Evolutionary conservation across 2,797 vertebrate species (phyloP).

Genomic region (Gymnothorax reevesii): DNA sequence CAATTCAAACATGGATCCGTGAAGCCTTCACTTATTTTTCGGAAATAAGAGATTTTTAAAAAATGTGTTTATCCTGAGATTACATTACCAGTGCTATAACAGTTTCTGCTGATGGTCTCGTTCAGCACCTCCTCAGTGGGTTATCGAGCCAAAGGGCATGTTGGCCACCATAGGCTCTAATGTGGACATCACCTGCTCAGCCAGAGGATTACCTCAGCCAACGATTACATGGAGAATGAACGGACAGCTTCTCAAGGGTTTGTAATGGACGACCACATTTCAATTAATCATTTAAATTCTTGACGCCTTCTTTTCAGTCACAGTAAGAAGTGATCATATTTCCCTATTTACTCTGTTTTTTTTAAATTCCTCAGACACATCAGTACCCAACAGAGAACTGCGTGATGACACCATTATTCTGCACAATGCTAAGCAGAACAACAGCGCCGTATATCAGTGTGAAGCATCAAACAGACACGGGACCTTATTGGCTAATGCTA

Average conservation of each 20-base stretch:
- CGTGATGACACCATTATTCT: slow-evolving; percentile 64
- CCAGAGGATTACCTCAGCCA: slow-evolving; percentile 80
- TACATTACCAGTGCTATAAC: neutral
- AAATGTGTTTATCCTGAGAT: neutral
- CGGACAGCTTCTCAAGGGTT: slow-evolving; percentile 77
- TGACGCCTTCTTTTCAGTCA: neutral
- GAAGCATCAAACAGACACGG: slow-evolving; percentile 89
- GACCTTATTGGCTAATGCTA: slow-evolving; percentile 84
- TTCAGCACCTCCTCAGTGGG: slow-evolving; percentile 88
- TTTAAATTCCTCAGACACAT: slow-evolving; percentile 56
- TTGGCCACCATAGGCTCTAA: slow-evolving; percentile 80
- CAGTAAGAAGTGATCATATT: neutral
- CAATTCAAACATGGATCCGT: neutral
- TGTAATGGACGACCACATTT: slow-evolving; percentile 42
- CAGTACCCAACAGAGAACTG: slow-evolving; percentile 60
- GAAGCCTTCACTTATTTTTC: neutral
- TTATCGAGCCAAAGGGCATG: slow-evolving; percentile 77
- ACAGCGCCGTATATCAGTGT: slow-evolving; percentile 92
- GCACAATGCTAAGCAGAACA: slow-evolving; percentile 74
- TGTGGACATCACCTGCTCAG: slow-evolving; percentile 80
- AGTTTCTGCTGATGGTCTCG: neutral
- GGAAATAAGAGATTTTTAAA: neutral
- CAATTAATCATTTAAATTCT: no score
- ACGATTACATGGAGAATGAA: slow-evolving; percentile 84
- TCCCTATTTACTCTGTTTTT: slow-evolving; percentile 21